Percentiles rank a stretch among this genome's conserved stretches.
Evolutionary conservation across 2,113 vertebrate genomes (phyloP).

Genomic region (Gallinago media): DNA sequence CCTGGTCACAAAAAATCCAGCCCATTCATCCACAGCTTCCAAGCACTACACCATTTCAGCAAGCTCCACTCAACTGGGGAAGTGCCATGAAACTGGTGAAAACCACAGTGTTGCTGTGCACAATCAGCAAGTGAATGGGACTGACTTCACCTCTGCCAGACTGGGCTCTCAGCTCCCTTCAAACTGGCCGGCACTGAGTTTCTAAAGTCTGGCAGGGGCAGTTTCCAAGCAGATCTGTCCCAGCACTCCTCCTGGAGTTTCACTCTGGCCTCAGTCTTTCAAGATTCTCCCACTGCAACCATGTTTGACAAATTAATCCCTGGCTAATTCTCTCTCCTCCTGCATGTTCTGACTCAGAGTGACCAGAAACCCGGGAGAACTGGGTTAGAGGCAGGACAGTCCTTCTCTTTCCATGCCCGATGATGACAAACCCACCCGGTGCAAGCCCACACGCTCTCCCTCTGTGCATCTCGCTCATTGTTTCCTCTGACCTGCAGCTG

Average conservation of each 20-base stretch:
- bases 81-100: accelerated
- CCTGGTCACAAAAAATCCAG: neutral
- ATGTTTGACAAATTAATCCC: neutral
- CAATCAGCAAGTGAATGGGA: neutral
- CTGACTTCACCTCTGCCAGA: neutral
- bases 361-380: neutral
- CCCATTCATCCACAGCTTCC: neutral
- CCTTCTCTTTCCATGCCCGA: no score
- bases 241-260: neutral
- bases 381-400: neutral
- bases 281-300: neutral
- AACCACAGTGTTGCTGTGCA: neutral
- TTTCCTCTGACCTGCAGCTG: neutral
- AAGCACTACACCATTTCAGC: neutral
- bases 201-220: neutral
- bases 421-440: neutral
- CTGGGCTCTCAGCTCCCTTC: neutral
- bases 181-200: accelerated
- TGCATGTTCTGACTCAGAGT: neutral
- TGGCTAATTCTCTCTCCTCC: neutral
- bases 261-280: neutral
- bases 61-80: neutral
- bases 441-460: neutral
- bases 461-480: neutral
- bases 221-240: neutral